Evolutionary conservation across 2,113 vertebrate species (phyloP).

Genomic region (Arizona elegans): DNA sequence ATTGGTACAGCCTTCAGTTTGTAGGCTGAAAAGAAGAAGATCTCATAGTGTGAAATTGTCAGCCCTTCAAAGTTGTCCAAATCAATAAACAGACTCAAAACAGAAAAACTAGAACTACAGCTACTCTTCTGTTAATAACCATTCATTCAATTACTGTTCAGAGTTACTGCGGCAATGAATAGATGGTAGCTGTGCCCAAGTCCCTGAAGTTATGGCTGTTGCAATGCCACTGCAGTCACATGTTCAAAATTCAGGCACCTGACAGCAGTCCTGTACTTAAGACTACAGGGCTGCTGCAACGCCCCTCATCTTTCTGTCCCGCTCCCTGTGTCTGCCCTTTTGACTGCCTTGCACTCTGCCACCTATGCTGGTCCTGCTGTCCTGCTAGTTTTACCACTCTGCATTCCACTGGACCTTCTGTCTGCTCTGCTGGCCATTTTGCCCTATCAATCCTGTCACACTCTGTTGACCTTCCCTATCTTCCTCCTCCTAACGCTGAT

Average conservation of each 20-base stretch:
- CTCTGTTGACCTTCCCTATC: not conserved
- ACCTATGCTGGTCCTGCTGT: not conserved
- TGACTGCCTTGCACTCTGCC: not conserved
- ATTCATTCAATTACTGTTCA: not conserved
- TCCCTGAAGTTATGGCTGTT: not conserved
- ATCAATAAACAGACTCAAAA: not conserved
- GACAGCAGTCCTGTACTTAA: not conserved
- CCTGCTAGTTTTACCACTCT: not conserved
- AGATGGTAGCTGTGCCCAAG: not conserved
- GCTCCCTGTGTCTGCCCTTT: not conserved
- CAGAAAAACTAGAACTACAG: not conserved
- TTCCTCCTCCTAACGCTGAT: not conserved
- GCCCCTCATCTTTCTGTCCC: not conserved
- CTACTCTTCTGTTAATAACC: not conserved
- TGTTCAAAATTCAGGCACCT: not conserved
- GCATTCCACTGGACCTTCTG: not conserved
- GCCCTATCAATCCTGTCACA: not conserved
- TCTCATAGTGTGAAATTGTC: not conserved
- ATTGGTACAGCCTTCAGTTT: not conserved
- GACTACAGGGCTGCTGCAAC: not conserved
- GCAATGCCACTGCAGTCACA: not conserved
- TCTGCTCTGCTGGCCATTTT: not conserved
- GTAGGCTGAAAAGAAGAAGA: not conserved
- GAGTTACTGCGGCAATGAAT: not conserved
- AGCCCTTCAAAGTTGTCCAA: not conserved